phyloP scores from a whole-genome alignment of 2,113 vertebrate species.

The Raja brachyura region DNA sequence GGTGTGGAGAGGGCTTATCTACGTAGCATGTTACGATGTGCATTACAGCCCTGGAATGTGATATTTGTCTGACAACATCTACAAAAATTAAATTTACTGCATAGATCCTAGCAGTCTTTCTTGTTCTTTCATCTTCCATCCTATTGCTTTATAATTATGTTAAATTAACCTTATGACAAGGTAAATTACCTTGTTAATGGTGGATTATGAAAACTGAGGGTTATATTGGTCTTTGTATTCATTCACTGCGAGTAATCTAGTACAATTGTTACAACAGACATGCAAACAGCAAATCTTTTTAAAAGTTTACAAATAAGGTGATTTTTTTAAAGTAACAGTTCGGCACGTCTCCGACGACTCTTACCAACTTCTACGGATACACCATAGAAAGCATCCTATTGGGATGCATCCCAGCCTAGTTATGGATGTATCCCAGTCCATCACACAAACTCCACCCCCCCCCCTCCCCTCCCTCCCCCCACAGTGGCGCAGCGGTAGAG shows the following conservation, averaged over 20 bases:
- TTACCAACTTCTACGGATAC: no score
- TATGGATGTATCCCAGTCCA: no score
- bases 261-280: neutral
- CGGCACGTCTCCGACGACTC: no score
- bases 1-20: neutral
- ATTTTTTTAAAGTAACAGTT: no score
- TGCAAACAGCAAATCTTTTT: neutral
- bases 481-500: no score
- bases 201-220: neutral
- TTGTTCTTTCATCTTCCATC: neutral
- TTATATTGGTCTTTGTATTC: neutral
- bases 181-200: neutral
- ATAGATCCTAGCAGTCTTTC: neutral
- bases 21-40: neutral
- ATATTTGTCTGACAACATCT: neutral
- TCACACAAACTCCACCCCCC: no score
- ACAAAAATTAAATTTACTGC: neutral
- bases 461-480: no score
- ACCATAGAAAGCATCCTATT: no score
- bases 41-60: neutral
- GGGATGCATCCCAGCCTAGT: no score
- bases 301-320: neutral
- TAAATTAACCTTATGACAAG: neutral
- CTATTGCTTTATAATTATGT: neutral
- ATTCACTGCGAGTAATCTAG: neutral